phyloP scores from a whole-genome alignment of 2,797 vertebrate genomes.

The Emys orbicularis region DNA sequence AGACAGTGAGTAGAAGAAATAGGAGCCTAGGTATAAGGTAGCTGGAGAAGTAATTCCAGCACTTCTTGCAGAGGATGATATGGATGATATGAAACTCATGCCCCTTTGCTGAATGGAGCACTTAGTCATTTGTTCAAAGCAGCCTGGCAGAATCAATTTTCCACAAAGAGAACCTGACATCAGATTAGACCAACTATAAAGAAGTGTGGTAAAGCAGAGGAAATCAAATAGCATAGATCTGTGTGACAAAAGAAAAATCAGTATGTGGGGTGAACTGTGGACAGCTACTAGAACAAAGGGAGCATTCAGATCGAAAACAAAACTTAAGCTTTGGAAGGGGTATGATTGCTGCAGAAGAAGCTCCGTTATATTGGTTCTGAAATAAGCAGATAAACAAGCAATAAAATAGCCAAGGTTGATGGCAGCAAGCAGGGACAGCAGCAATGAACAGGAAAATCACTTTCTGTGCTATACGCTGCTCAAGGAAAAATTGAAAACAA shows the following conservation, averaged over 20 bases:
- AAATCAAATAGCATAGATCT: constrained; percentile 40
- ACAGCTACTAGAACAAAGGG: constrained; percentile 29
- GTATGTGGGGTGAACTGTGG: background rate
- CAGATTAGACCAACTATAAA: constrained; percentile 28
- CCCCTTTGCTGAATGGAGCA: background rate
- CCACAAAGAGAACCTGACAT: background rate
- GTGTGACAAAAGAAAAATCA: background rate
- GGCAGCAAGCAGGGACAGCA: background rate
- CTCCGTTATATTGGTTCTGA: background rate
- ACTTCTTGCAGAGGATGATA: background rate
- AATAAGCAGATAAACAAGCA: background rate
- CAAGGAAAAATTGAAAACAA: constrained; percentile 12
- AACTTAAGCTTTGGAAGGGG: constrained; percentile 21
- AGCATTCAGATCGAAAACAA: constrained; percentile 28
- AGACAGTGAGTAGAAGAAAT: background rate
- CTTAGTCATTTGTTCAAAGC: background rate
- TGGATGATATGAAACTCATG: background rate
- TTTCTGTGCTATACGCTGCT: constrained; percentile 9
- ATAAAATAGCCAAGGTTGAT: background rate
- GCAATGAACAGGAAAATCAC: constrained; percentile 49
- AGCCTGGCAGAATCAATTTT: background rate
- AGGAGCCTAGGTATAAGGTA: background rate
- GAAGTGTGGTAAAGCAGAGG: constrained; percentile 21
- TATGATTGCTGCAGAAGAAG: background rate
- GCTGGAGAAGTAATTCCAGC: background rate